phyloP scores from a whole-genome alignment of 64 coral and sea anemone genomes.

The Montipora efflorescens region DNA sequence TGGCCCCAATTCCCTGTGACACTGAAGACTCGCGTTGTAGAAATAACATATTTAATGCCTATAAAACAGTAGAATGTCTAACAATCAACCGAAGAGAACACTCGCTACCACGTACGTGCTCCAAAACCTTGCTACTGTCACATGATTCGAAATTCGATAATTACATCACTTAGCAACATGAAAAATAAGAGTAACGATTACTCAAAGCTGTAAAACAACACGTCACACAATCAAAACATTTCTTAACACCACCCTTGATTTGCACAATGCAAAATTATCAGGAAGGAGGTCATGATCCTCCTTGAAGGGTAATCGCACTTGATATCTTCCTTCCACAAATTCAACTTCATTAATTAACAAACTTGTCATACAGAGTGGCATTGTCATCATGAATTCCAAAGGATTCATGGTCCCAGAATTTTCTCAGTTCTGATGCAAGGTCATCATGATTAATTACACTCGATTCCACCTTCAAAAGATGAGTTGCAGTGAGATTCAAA shows the following conservation, averaged over 20 bases:
- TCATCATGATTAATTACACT: neutral
- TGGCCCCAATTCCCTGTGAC: slow-evolving; percentile 8
- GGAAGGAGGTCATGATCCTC: slow-evolving; percentile 57
- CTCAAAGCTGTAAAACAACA: no score
- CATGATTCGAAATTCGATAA: no score
- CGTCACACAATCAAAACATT: no score
- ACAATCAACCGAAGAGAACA: slow-evolving; percentile 1
- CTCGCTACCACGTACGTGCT: neutral
- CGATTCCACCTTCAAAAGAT: no score
- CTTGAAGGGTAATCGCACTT: slow-evolving; percentile 61
- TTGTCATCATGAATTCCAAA: slow-evolving; percentile 32
- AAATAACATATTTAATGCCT: slow-evolving; percentile 6
- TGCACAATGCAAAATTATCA: slow-evolving; percentile 52
- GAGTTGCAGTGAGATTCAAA: no score
- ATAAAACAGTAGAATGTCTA: neutral
- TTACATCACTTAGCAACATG: no score
- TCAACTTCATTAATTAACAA: slow-evolving; percentile 25
- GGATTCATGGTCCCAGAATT: slow-evolving; percentile 57
- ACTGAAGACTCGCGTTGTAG: neutral
- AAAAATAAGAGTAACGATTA: no score
- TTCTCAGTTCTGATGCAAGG: slow-evolving; percentile 5
- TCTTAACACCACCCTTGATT: neutral
- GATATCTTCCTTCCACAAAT: slow-evolving; percentile 55
- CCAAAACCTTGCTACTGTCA: neutral
- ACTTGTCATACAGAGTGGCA: slow-evolving; percentile 4